These are phyloP conservation scores for Zosterops lateralis DNA, from an alignment of 2,113 vertebrate genomes.

Conservation along the genomic window DNA sequence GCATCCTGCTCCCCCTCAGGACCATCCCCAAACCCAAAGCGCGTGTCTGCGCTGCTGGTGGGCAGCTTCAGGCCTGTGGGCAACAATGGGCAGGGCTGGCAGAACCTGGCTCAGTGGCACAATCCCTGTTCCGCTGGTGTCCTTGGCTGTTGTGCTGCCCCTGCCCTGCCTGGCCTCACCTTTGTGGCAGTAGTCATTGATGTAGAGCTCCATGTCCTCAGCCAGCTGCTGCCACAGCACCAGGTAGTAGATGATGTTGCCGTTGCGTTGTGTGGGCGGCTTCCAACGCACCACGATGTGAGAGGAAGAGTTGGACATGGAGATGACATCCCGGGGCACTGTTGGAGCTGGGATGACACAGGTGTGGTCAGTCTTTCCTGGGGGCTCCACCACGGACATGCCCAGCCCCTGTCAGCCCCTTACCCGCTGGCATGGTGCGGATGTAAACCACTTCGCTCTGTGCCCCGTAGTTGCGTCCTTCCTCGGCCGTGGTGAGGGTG, in stretches of 20 bases:
- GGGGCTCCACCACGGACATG: accelerated
- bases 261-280: constrained; percentile 76
- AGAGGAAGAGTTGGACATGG: constrained; percentile 80
- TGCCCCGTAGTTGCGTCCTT: constrained; percentile 76
- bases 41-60: constrained; percentile 74
- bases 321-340: constrained; percentile 77
- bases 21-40: constrained; percentile 57
- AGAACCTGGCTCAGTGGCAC: accelerated
- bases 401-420: accelerated
- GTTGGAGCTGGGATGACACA: constrained; percentile 63
- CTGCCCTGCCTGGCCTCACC: constrained; percentile 44
- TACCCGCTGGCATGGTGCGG: constrained; percentile 79
- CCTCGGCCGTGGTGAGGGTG: constrained; percentile 77
- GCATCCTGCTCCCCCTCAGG: constrained; percentile 27
- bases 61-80: constrained; percentile 75
- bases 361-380: accelerated
- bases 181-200: constrained; percentile 80
- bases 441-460: constrained; percentile 81
- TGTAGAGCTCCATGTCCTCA: constrained; percentile 77
- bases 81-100: neutral
- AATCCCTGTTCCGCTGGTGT: accelerated
- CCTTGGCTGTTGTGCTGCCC: accelerated
- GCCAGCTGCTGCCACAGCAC: constrained; percentile 81
- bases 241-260: constrained; percentile 80
- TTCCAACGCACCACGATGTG: constrained; percentile 82